Percentiles rank a stretch among this genome's conserved stretches.
Conservation (phyloP, 2,113 vertebrate genomes). For the Amazona vittata region DNA sequence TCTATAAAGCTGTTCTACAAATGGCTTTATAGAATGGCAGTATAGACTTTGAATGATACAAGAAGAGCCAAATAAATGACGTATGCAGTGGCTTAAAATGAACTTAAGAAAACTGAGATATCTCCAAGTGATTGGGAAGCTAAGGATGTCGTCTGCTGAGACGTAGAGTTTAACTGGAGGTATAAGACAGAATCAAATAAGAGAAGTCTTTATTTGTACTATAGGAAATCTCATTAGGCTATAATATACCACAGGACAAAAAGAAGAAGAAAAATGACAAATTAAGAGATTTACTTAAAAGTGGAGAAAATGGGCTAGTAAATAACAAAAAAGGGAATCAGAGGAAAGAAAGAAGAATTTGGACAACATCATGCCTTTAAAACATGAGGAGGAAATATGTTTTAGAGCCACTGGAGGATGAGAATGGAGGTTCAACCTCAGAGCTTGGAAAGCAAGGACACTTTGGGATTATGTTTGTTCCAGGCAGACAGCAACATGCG, state of each 20-base stretch:
- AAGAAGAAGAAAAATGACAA: neutral
- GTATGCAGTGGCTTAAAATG: neutral
- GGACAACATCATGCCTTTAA: neutral
- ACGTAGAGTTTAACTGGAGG: neutral
- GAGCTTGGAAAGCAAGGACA: neutral
- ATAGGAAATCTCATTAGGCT: neutral
- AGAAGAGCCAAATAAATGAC: neutral
- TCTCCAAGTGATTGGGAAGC: neutral
- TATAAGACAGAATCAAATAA: neutral
- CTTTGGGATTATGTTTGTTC: neutral
- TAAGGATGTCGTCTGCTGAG: neutral
- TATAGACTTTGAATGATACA: neutral
- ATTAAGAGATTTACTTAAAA: neutral
- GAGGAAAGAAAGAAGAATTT: neutral
- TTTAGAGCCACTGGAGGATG: neutral
- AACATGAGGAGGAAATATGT: neutral
- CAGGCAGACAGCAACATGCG: rapidly evolving
- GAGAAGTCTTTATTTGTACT: neutral
- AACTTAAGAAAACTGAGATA: neutral
- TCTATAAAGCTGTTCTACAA: neutral
- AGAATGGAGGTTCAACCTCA: neutral
- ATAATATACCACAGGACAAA: neutral
- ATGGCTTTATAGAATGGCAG: neutral
- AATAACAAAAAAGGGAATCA: neutral
- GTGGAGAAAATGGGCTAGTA: neutral